Evolutionary conservation across 2,797 vertebrate genomes (phyloP).

Genomic region (Uromys caudimaculatus): DNA sequence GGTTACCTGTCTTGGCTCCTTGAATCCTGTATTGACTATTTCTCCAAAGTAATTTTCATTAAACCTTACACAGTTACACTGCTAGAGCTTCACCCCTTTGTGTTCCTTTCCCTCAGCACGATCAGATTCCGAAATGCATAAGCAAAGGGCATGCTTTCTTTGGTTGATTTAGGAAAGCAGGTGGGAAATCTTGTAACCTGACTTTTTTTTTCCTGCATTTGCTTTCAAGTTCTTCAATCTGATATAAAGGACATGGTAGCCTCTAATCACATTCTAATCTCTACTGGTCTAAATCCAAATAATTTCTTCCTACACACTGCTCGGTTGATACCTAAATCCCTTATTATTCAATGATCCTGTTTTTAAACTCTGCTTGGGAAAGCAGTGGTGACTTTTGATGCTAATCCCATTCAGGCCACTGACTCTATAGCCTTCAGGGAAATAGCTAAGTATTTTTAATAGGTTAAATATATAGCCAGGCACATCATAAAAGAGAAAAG

Average conservation of each 20-base stretch:
- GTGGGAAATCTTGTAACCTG: conserved; percentile 64
- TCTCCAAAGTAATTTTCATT: conserved; percentile 74
- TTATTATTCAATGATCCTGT: conserved; percentile 78
- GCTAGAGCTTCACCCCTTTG: not conserved
- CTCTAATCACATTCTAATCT: conserved; percentile 79
- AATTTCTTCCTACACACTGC: conserved; percentile 75
- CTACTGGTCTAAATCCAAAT: conserved; percentile 75
- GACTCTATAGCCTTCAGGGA: conserved; percentile 74
- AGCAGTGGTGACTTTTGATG: conserved; percentile 74
- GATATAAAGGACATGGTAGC: conserved; percentile 74
- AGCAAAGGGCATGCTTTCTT: conserved; percentile 29
- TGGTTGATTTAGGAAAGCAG: conserved; percentile 61
- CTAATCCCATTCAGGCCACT: conserved; percentile 76
- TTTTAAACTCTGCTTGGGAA: conserved; percentile 82
- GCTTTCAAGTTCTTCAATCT: conserved; percentile 73
- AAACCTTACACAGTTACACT: not conserved
- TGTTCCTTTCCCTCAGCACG: conserved; percentile 13
- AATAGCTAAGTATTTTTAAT: conserved; percentile 71
- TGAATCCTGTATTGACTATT: conserved; percentile 74
- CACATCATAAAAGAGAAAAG: conserved; percentile 21
- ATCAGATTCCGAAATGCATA: conserved; percentile 45
- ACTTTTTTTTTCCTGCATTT: conserved; percentile 37
- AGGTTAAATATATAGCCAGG: conserved; percentile 60
- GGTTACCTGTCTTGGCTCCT: conserved; percentile 71
- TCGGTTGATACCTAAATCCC: conserved; percentile 79